Percentiles rank a stretch among this genome's conserved stretches.
These are phyloP conservation scores for Sarcophaga caerulescens DNA, from an alignment of 2,888 invertebrate species.

Conservation along the genomic window DNA sequence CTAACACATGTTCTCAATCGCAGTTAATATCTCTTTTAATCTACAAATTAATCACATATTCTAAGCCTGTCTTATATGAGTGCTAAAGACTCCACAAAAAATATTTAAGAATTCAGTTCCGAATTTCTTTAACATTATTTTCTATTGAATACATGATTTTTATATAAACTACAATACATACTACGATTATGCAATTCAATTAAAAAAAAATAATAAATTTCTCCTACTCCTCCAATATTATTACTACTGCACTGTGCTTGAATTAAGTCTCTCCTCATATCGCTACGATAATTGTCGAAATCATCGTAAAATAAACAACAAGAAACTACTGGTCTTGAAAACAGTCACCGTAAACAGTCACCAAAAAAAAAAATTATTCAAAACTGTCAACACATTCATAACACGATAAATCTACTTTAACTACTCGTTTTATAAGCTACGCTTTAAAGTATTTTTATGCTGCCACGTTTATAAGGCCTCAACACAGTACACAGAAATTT, in stretches of 20 bases:
- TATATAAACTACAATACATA: background rate
- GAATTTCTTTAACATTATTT: background rate
- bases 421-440: slow-evolving; percentile 17
- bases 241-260: background rate
- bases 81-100: too few relatives aligned
- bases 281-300: slow-evolving; percentile 73
- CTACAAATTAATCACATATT: too few relatives aligned
- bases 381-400: slow-evolving; percentile 63
- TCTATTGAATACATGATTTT: background rate
- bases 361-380: slow-evolving; percentile 61
- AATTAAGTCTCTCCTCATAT: slow-evolving; percentile 10
- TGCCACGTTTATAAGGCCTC: background rate
- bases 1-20: too few relatives aligned
- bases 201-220: too few relatives aligned
- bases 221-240: too few relatives aligned
- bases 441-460: background rate
- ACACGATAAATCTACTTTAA: slow-evolving; percentile 17
- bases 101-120: too few relatives aligned
- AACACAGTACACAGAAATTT: background rate
- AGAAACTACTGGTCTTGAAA: slow-evolving; percentile 76
- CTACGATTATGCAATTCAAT: background rate
- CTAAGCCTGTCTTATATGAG: too few relatives aligned
- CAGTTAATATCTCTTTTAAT: too few relatives aligned
- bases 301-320: slow-evolving; percentile 54
- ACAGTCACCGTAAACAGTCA: slow-evolving; percentile 60